Evolutionary conservation across 1,140 invertebrate species (phyloP), one percentile per base, ranked within the genome.

Genomic region (Panagrolaimus sp.): DNA sequence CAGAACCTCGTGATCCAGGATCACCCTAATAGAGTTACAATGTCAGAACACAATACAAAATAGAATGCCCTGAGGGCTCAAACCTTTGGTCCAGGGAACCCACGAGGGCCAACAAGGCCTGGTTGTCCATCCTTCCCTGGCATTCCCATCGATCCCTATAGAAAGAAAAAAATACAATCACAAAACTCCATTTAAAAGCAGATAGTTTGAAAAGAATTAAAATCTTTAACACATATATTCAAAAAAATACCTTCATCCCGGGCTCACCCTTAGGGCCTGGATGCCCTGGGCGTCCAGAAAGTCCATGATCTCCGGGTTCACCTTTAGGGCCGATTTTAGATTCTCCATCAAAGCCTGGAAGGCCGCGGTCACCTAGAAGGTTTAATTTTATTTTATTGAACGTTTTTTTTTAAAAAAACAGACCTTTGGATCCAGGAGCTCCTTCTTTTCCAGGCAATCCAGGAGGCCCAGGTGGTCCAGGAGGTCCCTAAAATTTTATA

Each of bases 271-370:
- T 66, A 20, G 42, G 43, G 9, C 65, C 27, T 25, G 16, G 20
- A 16, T 20, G 31, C 16, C 66, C 79, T n/a, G 66, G 68, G 16
- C 31, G 51, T 20, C 67, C 78, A 61, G 74, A 68, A 53, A 51
- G 53, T 11, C 78, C 79, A 8, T 62, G 61, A 7, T 42, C 57
- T 42, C 78, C 78, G 42, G 63, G 44, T 4, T 80, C 78, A 43
- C 79, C 79, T 67, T 78, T 80, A 3, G 80, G 79, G 20, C 79
- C 79, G 1, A 78, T 66, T 63, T 74, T 78, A 14, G 80, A 82
- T 68, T 81, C 79, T 65, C 79, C 79, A 70, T 81, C 79, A 61
- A 78, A 81, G 4, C 79, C 79, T 20, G 79, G 79, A 13, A 81
- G 69, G 61, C 79, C 79, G 27, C 79, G 51, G 25, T 77, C 78